These are phyloP conservation scores for Pelobates fuscus DNA, from an alignment of 2,113 vertebrate genomes.

Conservation along the genomic window DNA sequence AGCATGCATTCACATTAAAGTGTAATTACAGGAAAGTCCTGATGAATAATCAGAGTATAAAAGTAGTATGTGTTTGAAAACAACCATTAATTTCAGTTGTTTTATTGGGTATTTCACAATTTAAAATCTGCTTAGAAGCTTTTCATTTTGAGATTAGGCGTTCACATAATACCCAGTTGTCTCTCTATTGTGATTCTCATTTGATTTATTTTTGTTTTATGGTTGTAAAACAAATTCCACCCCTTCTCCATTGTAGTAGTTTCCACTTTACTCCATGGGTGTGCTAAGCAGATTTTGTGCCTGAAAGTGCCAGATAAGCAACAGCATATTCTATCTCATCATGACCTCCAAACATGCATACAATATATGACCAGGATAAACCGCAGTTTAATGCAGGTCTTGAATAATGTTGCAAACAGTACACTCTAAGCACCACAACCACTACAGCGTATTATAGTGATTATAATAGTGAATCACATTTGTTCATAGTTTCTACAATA, in stretches of 20 bases:
- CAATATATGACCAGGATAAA: background rate
- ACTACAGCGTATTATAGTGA: too few relatives aligned
- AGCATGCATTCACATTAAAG: background rate
- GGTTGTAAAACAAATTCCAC: slow-evolving; percentile 5
- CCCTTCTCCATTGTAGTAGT: background rate
- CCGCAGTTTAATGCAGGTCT: too few relatives aligned
- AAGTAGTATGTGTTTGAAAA: background rate
- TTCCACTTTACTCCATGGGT: background rate
- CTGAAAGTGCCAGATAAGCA: background rate
- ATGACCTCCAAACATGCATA: background rate
- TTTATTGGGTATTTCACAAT: slow-evolving; percentile 8
- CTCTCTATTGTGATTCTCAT: slow-evolving; percentile 9
- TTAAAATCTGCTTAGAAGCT: slow-evolving; percentile 3
- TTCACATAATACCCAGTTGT: slow-evolving; percentile 9
- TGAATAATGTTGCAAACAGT: too few relatives aligned
- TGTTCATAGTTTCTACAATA: too few relatives aligned
- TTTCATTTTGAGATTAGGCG: slow-evolving; percentile 1
- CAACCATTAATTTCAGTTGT: slow-evolving; percentile 1
- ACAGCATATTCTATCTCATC: background rate
- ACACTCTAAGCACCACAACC: too few relatives aligned
- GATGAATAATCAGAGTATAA: background rate
- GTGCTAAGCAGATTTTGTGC: background rate
- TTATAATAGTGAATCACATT: too few relatives aligned
- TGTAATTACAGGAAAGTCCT: background rate
- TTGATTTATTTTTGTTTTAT: slow-evolving; percentile 15